Conservation (phyloP, 1,140 invertebrate genomes). For the Leucophenga varia region DNA sequence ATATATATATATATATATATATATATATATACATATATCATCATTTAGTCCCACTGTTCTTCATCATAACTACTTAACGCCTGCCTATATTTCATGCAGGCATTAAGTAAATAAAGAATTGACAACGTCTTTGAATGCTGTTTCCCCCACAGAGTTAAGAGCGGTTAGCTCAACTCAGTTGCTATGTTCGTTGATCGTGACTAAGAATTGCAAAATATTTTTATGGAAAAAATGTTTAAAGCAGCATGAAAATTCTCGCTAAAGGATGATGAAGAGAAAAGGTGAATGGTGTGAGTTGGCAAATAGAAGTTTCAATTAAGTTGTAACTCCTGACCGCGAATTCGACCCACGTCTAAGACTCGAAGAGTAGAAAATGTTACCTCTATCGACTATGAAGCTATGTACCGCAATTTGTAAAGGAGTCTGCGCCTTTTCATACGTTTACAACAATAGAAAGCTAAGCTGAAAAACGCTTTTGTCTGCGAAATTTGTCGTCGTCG, state of each 20-base stretch:
- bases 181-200: slow-evolving; percentile 34
- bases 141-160: neutral
- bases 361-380: too few species aligned
- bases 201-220: slow-evolving; percentile 23
- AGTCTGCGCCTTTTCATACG: too few species aligned
- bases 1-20: too few species aligned
- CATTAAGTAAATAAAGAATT: slow-evolving; percentile 37
- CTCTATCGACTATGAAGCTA: too few species aligned
- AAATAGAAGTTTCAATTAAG: slow-evolving; percentile 43
- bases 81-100: slow-evolving; percentile 43
- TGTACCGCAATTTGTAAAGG: too few species aligned
- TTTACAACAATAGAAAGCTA: too few species aligned
- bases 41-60: slow-evolving; percentile 22
- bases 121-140: slow-evolving; percentile 6
- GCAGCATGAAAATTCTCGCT: neutral
- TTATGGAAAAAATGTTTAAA: neutral
- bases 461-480: too few species aligned
- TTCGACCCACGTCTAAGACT: too few species aligned
- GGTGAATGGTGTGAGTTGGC: neutral
- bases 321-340: slow-evolving; percentile 51
- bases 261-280: neutral
- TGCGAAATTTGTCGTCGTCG: too few species aligned
- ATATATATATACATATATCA: too few species aligned
- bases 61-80: slow-evolving; percentile 46
- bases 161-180: neutral